Percentiles rank a stretch among this genome's conserved stretches.
Evolutionary conservation across 2,888 invertebrate genomes (phyloP).

Genomic region (Alentia gelatinosa): DNA sequence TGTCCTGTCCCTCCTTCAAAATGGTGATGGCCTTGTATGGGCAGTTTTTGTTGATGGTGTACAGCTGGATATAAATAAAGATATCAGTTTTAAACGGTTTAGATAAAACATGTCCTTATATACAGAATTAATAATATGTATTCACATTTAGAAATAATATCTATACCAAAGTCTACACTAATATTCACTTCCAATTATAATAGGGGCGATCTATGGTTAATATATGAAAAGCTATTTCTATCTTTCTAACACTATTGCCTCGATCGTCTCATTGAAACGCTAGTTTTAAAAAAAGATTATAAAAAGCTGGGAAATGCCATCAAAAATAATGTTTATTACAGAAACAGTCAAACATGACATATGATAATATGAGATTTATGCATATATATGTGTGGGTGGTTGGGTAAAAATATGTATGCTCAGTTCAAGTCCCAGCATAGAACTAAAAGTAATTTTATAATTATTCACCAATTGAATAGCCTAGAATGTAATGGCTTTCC

Average conservation of each 20-base stretch:
- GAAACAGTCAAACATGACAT: too few relatives aligned
- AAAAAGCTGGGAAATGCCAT: too few relatives aligned
- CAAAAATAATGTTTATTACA: too few relatives aligned
- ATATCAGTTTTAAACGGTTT: background rate
- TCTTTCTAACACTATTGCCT: too few relatives aligned
- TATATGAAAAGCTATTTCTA: background rate
- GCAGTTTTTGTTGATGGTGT: slow-evolving; percentile 57
- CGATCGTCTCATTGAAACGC: too few relatives aligned
- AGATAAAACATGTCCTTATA: background rate
- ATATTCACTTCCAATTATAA: background rate
- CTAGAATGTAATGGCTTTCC: background rate
- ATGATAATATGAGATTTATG: too few relatives aligned
- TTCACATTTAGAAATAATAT: background rate
- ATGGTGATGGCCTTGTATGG: slow-evolving; percentile 63
- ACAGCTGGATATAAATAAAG: slow-evolving; percentile 52
- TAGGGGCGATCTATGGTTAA: background rate
- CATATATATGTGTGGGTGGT: background rate
- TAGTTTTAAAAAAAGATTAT: too few relatives aligned
- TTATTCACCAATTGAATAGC: background rate
- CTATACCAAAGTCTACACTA: background rate
- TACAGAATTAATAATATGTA: background rate
- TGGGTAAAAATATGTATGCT: background rate
- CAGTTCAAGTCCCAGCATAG: background rate
- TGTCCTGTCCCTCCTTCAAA: slow-evolving; percentile 65
- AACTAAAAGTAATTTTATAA: background rate